A percentile compares a stretch with the other conserved stretches of the same genome.
phyloP scores from a whole-genome alignment of 2,113 vertebrate genomes.

The Brienomyrus brachyistius region DNA sequence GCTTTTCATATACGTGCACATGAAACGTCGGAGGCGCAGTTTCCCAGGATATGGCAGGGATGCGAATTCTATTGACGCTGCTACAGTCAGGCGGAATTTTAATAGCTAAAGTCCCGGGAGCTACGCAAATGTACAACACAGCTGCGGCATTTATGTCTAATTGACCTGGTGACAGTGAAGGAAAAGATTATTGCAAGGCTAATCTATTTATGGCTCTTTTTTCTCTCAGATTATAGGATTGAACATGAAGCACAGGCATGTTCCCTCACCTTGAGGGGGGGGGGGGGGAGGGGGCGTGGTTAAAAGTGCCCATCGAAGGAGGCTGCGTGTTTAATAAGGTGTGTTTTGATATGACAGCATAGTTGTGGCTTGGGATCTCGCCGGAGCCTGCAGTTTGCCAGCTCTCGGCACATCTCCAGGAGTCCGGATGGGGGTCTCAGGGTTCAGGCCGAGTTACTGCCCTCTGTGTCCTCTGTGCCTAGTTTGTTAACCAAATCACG shows the following conservation, averaged over 20 bases:
- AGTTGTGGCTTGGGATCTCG: neutral
- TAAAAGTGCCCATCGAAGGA: neutral
- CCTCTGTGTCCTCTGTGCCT: neutral
- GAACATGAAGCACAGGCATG: neutral
- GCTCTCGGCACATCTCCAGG: neutral
- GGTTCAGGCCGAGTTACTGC: neutral
- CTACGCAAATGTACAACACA: neutral
- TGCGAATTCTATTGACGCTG: neutral
- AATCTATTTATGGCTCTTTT: neutral
- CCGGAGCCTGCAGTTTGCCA: neutral
- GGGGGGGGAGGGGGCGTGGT: neutral
- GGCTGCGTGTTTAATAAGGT: neutral
- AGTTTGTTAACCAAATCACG: neutral
- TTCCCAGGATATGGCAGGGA: neutral
- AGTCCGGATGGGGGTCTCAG: neutral
- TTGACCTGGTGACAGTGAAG: neutral
- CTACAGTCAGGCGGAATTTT: neutral
- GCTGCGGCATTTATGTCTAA: neutral
- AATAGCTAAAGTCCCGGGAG: neutral
- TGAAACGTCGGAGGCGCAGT: neutral
- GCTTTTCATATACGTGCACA: neutral
- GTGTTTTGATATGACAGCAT: neutral
- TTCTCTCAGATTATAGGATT: neutral
- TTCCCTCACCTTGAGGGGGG: neutral
- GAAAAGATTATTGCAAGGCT: neutral